Conservation (phyloP, 2,113 vertebrate genomes). For the Microcebus griseorufus region DNA sequence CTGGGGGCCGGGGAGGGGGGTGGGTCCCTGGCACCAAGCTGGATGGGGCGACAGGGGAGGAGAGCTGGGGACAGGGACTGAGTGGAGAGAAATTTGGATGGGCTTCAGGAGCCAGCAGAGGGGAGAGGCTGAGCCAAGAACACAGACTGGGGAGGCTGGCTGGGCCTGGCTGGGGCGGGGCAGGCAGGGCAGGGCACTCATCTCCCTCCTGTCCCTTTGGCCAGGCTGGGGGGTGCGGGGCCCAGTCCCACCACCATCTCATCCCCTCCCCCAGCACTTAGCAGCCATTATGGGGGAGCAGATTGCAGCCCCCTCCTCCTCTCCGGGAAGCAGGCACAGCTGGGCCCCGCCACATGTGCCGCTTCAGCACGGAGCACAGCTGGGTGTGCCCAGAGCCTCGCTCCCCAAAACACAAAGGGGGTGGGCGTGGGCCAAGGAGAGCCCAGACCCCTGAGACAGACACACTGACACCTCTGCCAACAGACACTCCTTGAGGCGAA, state of each 20-base stretch:
- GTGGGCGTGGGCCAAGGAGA: not conserved
- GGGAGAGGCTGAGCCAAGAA: slow-evolving; percentile 48
- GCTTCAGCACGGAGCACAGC: slow-evolving; percentile 82
- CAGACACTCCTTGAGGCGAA: slow-evolving; percentile 62
- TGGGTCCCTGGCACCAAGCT: slow-evolving; percentile 59
- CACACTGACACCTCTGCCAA: slow-evolving; percentile 67
- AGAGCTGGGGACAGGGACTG: slow-evolving; percentile 56
- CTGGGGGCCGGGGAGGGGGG: slow-evolving; percentile 53
- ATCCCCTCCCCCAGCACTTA: slow-evolving; percentile 60
- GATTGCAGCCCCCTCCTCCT: slow-evolving; percentile 74
- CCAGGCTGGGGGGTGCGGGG: not conserved
- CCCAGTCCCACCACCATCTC: not conserved
- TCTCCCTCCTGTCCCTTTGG: not conserved
- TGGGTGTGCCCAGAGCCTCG: slow-evolving; percentile 68
- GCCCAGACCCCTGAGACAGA: slow-evolving; percentile 59
- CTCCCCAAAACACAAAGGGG: slow-evolving; percentile 57
- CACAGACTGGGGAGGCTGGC: not conserved
- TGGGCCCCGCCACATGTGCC: slow-evolving; percentile 80
- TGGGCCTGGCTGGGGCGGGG: not conserved
- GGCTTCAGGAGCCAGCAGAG: slow-evolving; percentile 40
- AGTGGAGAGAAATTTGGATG: slow-evolving; percentile 56
- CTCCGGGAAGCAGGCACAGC: slow-evolving; percentile 74
- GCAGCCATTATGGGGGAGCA: slow-evolving; percentile 78
- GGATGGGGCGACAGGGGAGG: slow-evolving; percentile 52
- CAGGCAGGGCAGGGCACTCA: not conserved